Evolutionary conservation across 2,113 vertebrate genomes (phyloP).

Genomic region (Cervus canadensis): DNA sequence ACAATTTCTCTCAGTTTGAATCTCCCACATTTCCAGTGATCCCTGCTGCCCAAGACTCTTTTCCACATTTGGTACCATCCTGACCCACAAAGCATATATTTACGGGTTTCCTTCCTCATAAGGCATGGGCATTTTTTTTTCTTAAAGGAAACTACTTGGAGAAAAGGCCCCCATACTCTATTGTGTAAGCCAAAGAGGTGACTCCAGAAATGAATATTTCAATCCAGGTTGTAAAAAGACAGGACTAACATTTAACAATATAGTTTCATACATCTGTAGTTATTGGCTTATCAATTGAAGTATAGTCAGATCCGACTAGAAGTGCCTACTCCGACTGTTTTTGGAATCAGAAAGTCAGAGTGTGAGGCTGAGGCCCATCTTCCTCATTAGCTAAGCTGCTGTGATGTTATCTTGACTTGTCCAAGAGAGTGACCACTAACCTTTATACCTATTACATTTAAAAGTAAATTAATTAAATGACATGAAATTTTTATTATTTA

Average conservation of each 20-base stretch:
- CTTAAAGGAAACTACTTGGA: not conserved
- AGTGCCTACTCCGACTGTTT: not conserved
- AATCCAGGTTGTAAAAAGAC: not conserved
- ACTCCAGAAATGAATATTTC: not conserved
- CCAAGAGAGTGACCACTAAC: not conserved
- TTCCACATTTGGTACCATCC: not conserved
- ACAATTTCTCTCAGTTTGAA: not conserved
- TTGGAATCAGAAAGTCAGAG: not conserved
- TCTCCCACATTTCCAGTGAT: not conserved
- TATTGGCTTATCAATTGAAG: not conserved
- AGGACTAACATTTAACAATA: not conserved
- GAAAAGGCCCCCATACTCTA: not conserved
- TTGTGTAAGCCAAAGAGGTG: not conserved
- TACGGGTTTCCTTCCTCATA: not conserved
- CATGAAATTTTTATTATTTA: not conserved
- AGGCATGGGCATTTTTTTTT: not conserved
- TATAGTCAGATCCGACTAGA: not conserved
- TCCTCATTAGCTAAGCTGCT: not conserved
- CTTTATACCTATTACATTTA: not conserved
- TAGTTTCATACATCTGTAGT: not conserved
- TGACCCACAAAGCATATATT: not conserved
- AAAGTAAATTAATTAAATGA: not conserved
- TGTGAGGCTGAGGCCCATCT: not conserved
- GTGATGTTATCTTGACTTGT: not conserved
- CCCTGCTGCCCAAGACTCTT: not conserved